Base-by-base conservation (phyloP, 2,797 vertebrate species). In the Melopsittacus undulatus region DNA sequence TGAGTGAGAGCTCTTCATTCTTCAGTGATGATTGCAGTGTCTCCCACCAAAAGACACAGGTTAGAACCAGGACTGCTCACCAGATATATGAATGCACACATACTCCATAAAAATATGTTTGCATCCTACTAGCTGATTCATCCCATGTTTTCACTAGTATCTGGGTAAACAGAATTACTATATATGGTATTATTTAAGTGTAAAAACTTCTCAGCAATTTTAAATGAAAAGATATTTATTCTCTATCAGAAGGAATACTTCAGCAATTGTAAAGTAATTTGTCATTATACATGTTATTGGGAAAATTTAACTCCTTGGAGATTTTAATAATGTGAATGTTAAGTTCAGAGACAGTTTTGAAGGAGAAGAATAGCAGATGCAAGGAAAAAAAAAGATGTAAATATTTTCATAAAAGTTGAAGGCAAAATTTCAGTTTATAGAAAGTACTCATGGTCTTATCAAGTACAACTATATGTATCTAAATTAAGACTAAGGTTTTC, bases 401-500 rank as follows among this genome's bases (percentile, higher is more conserved):
- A 27, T 23, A 23, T 54, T 90, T 90, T 73, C 19, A 27, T 42
- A 27, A 3, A 1, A 3, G 2, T 45, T 61, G 21, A 85, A 88
- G 34, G 13, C 4, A 61, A 69, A 91, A 73, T 36, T 11, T 56
- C 27, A 29, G 7, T 48, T 72, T 59, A 67, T 34, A 57, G 52
- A 56, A 81, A 87, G 56, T 83, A 57, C 12, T 0, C 3, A 22
- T 17, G 15, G 4, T 66, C 5, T 42, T 13, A 62, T 5, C 4
- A 89, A 89, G 82, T 66, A 68, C 29, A 15, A 84, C 20, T 90
- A 91, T 91, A 49, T 56, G 59, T 4, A 70, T 38, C 8, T 45
- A 90, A 90, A 92, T 89, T 59, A 91, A 68, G 29, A 45, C 30
- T 11, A 85, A 74, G 78, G 34, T 27, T 80, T 27, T 26, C 68